Percentiles rank a stretch among this genome's conserved stretches.
These are phyloP conservation scores for Hycleus cichorii DNA, from an alignment of 1,140 invertebrate species.

Conservation along the genomic window DNA sequence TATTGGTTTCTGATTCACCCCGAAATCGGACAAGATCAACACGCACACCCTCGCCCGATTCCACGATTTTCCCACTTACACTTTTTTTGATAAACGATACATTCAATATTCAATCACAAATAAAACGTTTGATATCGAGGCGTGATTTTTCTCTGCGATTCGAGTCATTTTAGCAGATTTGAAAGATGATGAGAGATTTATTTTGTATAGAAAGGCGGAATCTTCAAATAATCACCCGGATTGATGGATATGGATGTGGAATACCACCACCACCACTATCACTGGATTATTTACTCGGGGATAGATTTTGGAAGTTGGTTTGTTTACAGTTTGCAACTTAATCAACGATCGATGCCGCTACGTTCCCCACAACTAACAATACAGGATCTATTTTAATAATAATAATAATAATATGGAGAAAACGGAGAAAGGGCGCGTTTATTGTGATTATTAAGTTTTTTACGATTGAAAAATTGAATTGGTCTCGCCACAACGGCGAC, in stretches of 20 bases:
- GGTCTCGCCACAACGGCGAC: too few relatives aligned
- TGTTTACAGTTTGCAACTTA: constrained; percentile 9
- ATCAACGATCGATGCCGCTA: background rate
- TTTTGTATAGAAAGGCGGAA: background rate
- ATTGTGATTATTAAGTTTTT: too few relatives aligned
- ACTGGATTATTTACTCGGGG: background rate
- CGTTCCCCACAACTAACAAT: too few relatives aligned
- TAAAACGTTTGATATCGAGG: too few relatives aligned
- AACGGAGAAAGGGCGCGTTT: too few relatives aligned
- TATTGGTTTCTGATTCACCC: constrained; percentile 42
- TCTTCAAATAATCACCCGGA: constrained; percentile 5
- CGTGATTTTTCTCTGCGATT: too few relatives aligned
- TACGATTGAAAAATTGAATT: too few relatives aligned
- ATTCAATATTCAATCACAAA: background rate
- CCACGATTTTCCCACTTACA: constrained; percentile 13
- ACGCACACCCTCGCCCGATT: constrained; percentile 12
- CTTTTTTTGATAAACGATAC: constrained; percentile 17
- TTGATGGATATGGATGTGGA: constrained; percentile 12
- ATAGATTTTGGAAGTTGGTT: constrained; percentile 6
- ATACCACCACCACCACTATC: constrained; percentile 4
- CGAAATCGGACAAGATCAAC: constrained; percentile 40
- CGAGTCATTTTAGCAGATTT: too few relatives aligned
- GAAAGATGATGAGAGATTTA: too few relatives aligned
- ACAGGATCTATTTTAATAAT: too few relatives aligned
- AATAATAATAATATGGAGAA: too few relatives aligned